Conservation (phyloP, 2,113 vertebrate species). For the Mola mola region DNA sequence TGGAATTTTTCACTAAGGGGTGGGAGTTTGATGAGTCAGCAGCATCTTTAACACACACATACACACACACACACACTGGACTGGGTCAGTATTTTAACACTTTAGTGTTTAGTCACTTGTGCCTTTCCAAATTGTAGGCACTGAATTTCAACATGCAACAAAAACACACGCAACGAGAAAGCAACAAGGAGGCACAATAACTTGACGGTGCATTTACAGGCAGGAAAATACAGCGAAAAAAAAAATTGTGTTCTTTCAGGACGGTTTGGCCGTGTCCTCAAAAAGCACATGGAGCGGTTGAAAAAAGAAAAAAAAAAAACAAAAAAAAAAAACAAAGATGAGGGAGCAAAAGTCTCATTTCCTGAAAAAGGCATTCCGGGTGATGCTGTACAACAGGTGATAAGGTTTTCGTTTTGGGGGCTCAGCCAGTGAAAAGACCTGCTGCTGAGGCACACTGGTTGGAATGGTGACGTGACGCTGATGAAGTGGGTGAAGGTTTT, state of each 20-base stretch:
- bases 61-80: conserved; percentile 52
- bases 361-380: conserved; percentile 89
- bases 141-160: conserved; percentile 41
- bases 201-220: conserved; percentile 43
- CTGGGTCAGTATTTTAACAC: conserved; percentile 70
- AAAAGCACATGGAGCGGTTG: conserved; percentile 19
- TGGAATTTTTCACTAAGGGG: conserved; percentile 44
- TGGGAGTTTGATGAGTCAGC: conserved; percentile 51
- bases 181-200: conserved; percentile 48
- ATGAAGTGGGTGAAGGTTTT: conserved; percentile 90
- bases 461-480: conserved; percentile 96
- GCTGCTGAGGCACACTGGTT: conserved; percentile 94
- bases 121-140: conserved; percentile 52
- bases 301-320: not conserved
- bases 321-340: not conserved
- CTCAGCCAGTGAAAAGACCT: conserved; percentile 94
- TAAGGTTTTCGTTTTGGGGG: conserved; percentile 91
- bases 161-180: conserved; percentile 26
- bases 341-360: conserved; percentile 78
- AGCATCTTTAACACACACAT: conserved; percentile 71
- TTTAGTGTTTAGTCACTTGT: conserved; percentile 56
- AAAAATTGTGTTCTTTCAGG: conserved; percentile 52
- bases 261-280: conserved; percentile 30
- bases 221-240: conserved; percentile 28
- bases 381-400: conserved; percentile 91